Evolutionary conservation across 2,888 invertebrate species (phyloP).

Genomic region (Acanthosoma haemorrhoidale): DNA sequence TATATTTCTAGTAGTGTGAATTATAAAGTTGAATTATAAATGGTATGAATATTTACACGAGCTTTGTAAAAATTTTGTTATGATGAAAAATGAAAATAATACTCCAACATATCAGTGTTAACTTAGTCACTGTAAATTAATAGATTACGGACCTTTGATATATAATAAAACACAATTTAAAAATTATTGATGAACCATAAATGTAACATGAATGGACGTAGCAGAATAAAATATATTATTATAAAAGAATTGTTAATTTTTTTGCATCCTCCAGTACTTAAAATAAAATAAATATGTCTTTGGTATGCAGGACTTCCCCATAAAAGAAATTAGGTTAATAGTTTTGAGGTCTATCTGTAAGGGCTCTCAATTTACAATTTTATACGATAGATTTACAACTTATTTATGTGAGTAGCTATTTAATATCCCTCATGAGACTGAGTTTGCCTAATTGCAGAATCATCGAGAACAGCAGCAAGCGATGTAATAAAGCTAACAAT

Average conservation of each 20-base stretch:
- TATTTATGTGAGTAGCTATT: too few relatives aligned
- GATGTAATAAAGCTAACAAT: too few relatives aligned
- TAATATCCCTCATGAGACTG: too few relatives aligned
- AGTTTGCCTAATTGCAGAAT: too few relatives aligned
- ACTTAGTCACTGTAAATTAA: constrained; percentile 3
- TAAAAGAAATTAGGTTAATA: too few relatives aligned
- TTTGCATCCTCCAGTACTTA: not conserved
- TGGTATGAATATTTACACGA: not conserved
- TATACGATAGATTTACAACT: too few relatives aligned
- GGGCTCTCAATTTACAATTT: too few relatives aligned
- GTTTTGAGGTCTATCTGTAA: too few relatives aligned
- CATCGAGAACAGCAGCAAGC: too few relatives aligned
- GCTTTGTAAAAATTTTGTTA: not conserved
- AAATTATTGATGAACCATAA: constrained; percentile 14
- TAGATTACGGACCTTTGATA: not conserved
- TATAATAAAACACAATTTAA: not conserved
- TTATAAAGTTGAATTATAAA: too few relatives aligned
- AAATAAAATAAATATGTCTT: too few relatives aligned
- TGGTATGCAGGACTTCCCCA: too few relatives aligned
- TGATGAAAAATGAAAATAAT: not conserved
- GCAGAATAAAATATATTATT: constrained; percentile 13
- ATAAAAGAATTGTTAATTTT: not conserved
- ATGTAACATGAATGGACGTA: constrained; percentile 23
- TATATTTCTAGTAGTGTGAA: not conserved
- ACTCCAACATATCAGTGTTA: not conserved